These are phyloP conservation scores for Protophormia terraenovae DNA, from an alignment of 2,888 invertebrate species.

Conservation along the genomic window DNA sequence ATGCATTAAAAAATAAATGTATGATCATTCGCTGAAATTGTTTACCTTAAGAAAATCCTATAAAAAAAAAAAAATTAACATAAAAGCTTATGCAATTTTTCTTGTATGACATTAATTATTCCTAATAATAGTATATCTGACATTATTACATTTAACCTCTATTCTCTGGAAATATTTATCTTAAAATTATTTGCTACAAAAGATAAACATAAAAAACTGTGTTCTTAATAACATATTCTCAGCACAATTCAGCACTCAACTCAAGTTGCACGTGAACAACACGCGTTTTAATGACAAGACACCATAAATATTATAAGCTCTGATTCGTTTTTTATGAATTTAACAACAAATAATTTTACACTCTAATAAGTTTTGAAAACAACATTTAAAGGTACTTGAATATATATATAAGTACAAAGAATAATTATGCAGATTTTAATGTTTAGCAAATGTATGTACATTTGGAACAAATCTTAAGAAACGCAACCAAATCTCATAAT, in stretches of 20 bases:
- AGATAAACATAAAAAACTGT: background rate
- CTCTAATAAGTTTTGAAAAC: conserved; percentile 32
- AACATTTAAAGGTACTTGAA: background rate
- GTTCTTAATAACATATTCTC: background rate
- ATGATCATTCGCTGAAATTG: too few species aligned
- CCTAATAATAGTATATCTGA: background rate
- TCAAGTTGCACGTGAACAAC: conserved; percentile 52
- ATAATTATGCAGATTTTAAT: background rate
- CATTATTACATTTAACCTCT: background rate
- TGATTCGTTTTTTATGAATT: background rate
- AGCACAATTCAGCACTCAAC: background rate
- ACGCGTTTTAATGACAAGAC: conserved; percentile 45
- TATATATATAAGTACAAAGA: background rate
- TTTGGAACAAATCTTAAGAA: conserved; percentile 33
- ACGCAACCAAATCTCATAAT: conserved; percentile 46
- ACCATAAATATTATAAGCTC: conserved; percentile 23
- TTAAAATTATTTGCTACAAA: too few species aligned
- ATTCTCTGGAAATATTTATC: background rate
- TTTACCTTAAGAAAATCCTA: too few species aligned
- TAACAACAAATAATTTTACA: conserved; percentile 43
- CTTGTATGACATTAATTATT: conserved; percentile 20
- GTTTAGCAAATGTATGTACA: background rate
- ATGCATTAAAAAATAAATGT: too few species aligned
- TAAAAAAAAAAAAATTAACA: too few species aligned
- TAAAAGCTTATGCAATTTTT: too few species aligned